A percentile compares a stretch with the other conserved stretches of the same genome.
These are phyloP conservation scores for Ennomos erosarius DNA, from an alignment of 2,888 invertebrate genomes.

Conservation along the genomic window DNA sequence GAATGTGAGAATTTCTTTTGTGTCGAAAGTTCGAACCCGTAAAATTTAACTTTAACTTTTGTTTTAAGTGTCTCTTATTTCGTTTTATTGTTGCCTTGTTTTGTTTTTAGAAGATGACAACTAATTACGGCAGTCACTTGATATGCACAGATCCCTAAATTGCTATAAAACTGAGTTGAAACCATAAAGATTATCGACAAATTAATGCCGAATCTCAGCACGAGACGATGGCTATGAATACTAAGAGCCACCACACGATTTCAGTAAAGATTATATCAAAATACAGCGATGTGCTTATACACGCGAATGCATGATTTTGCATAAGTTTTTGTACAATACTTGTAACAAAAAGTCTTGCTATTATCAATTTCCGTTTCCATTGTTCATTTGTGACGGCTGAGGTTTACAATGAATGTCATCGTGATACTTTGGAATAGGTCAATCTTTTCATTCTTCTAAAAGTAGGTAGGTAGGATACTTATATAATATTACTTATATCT, in stretches of 20 bases:
- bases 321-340: slow-evolving; percentile 13
- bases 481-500: too few relatives aligned
- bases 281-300: slow-evolving; percentile 35
- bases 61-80: background rate
- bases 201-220: slow-evolving; percentile 48
- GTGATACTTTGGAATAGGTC: too few relatives aligned
- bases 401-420: too few relatives aligned
- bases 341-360: slow-evolving; percentile 5
- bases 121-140: slow-evolving; percentile 39
- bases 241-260: slow-evolving; percentile 1
- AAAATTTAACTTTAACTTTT: slow-evolving; percentile 15
- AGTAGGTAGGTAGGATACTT: too few relatives aligned
- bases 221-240: slow-evolving; percentile 1
- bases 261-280: slow-evolving; percentile 13
- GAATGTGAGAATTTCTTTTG: slow-evolving; percentile 26
- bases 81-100: background rate
- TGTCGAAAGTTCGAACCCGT: slow-evolving; percentile 20
- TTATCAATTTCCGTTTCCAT: slow-evolving; percentile 3
- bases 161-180: slow-evolving; percentile 43
- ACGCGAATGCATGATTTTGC: slow-evolving; percentile 23
- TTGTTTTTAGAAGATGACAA: background rate
- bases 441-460: too few relatives aligned
- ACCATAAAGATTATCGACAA: slow-evolving; percentile 63
- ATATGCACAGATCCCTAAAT: slow-evolving; percentile 49
- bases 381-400: slow-evolving; percentile 3